Evolutionary conservation across 1,140 invertebrate species (phyloP), one percentile per base, ranked within the genome.

Genomic region (Eciton burchellii): DNA sequence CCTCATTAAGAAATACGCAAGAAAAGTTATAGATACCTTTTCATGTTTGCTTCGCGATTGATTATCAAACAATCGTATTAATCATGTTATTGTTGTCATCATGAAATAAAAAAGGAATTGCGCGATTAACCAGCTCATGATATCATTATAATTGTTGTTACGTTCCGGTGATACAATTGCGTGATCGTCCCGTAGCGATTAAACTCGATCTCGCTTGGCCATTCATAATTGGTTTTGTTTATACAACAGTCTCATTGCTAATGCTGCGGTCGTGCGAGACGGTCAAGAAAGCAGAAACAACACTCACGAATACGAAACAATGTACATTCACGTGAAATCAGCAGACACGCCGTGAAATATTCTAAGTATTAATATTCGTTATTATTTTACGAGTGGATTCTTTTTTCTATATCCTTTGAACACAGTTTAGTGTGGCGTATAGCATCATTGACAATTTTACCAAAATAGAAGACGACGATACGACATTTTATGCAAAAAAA

Each of bases 391-490:
- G 84, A 86, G 84, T 88, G 85, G 89, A 89, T 70, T 83, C 84
- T 83, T 90, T 89, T 81, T 6, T 35, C 6, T 35, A 35, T 89
- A 89, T 91, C 90, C 92, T 90, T 92, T 93, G 93, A 93, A 94
- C 93, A 93, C 93, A 93, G 92, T 93, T 91, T 92, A 92, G 90
- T 91, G 91, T 94, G 92, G 92, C 90, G 91, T 85, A 88, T 87
- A 92, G 90, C 84, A 68, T 87, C 87, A 91, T 81, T 89, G 90
- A 89, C 90, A 91, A 93, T 93, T 92, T 90, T 90, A 91, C 86
- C 86, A 89, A 83, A 76, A 83, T 77, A 59, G 65, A 82, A 68
- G 83, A 90, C 82, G 84, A 83, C 72, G 63, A 74, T 84, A 71
- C 35, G 35, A 35, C 35, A 73, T 57, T 84, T 74, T 83, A 84